Evolutionary conservation across 2,797 vertebrate genomes (phyloP).

Genomic region (Champsocephalus esox): DNA sequence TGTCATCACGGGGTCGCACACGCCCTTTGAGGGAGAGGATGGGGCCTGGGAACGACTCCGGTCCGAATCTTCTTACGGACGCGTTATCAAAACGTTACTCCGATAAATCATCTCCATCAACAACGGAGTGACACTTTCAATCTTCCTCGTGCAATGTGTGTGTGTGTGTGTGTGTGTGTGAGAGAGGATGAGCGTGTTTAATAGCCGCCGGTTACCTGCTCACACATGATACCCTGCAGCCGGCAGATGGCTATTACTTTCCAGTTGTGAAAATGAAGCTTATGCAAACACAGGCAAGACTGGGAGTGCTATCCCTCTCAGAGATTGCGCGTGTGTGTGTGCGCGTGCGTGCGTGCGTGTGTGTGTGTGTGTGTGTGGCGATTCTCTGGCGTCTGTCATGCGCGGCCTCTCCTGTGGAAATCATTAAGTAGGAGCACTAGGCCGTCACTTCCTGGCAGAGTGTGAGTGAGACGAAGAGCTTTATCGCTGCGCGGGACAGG

Average conservation of each 20-base stretch:
- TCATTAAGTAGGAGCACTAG: constrained; percentile 83
- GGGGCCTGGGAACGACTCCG: constrained; percentile 65
- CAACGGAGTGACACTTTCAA: constrained; percentile 67
- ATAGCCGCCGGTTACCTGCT: constrained; percentile 84
- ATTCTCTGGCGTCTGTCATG: constrained; percentile 81
- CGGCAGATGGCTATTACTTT: constrained; percentile 85
- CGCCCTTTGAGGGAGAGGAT: constrained; percentile 65
- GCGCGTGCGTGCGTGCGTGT: constrained; percentile 35
- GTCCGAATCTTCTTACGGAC: not conserved
- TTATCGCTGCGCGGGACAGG: constrained; percentile 78
- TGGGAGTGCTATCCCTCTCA: constrained; percentile 73
- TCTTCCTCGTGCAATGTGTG: constrained; percentile 40
- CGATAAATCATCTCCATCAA: constrained; percentile 66
- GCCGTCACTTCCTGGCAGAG: constrained; percentile 80
- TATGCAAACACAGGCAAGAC: constrained; percentile 80
- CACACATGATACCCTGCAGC: constrained; percentile 80
- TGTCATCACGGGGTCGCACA: constrained; percentile 82
- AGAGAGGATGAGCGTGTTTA: constrained; percentile 75
- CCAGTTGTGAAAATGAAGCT: constrained; percentile 87
- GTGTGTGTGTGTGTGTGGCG: constrained; percentile 56
- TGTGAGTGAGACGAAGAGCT: constrained; percentile 69
- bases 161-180: constrained; percentile 5
- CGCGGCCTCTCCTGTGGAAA: constrained; percentile 82
- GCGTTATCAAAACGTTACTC: constrained; percentile 52
- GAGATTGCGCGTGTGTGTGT: constrained; percentile 63